phyloP scores from a whole-genome alignment of 2,888 invertebrate genomes.

The Scaptomyza tumidula region DNA sequence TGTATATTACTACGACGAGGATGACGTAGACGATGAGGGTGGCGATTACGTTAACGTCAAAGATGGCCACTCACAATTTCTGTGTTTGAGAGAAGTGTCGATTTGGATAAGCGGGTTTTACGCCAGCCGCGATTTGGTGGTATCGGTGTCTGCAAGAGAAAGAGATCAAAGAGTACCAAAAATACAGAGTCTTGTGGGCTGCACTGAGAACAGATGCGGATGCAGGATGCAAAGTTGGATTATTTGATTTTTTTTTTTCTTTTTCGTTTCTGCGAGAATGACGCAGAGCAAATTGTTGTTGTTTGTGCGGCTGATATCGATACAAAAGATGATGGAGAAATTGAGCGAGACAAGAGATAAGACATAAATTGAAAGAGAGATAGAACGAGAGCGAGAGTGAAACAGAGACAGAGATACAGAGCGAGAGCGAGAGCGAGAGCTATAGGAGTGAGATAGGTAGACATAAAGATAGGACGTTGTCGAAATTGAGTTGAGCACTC shows the following conservation, averaged over 20 bases:
- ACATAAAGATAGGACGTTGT: conserved; percentile 47
- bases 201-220: conserved; percentile 49
- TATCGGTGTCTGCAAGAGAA: conserved; percentile 83
- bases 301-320: conserved; percentile 63
- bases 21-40: conserved; percentile 17
- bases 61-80: conserved; percentile 82
- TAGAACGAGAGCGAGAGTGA: conserved; percentile 22
- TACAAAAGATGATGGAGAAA: conserved; percentile 60
- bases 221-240: conserved; percentile 66
- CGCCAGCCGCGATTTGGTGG: conserved; percentile 83
- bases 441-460: conserved; percentile 21
- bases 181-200: conserved; percentile 67
- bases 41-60: conserved; percentile 26
- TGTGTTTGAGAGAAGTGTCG: conserved; percentile 83
- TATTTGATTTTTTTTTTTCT: conserved; percentile 2
- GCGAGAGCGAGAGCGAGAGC: conserved; percentile 21
- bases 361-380: conserved; percentile 5
- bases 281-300: conserved; percentile 68
- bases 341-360: conserved; percentile 41
- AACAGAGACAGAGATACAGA: conserved; percentile 19
- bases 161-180: conserved; percentile 80
- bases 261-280: conserved; percentile 54
- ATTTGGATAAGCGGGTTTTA: conserved; percentile 84
- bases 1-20: conserved; percentile 1
- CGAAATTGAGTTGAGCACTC: conserved; percentile 51